Percentiles rank a stretch among this genome's conserved stretches.
Evolutionary conservation across 2,888 invertebrate species (phyloP).

Genomic region (Polydrusus pterygomalis): DNA sequence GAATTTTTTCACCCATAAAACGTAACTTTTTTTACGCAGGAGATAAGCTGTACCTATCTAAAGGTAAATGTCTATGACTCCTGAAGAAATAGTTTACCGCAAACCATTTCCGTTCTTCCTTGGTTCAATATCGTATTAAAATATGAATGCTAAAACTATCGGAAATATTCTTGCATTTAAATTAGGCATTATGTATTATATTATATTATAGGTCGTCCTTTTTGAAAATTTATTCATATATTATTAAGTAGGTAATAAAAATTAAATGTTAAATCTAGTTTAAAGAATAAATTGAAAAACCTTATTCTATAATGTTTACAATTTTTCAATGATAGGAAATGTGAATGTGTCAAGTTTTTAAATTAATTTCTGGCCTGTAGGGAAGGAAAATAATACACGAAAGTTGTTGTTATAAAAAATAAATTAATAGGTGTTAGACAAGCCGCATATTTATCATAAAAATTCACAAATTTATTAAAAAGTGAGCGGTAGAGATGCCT

Average conservation of each 20-base stretch:
- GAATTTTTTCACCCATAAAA: too few species aligned
- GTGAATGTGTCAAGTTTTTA: neutral
- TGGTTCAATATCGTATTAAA: neutral
- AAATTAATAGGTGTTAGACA: too few species aligned
- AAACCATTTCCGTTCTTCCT: too few species aligned
- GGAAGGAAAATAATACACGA: neutral
- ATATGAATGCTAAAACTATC: neutral
- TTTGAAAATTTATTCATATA: conserved; percentile 5
- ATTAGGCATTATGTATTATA: conserved; percentile 4
- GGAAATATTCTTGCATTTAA: neutral
- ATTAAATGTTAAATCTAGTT: conserved; percentile 9
- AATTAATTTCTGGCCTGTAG: neutral
- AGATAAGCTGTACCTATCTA: too few species aligned
- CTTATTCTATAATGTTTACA: neutral
- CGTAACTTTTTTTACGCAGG: too few species aligned
- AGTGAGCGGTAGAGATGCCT: too few species aligned
- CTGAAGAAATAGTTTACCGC: too few species aligned
- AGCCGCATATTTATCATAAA: too few species aligned
- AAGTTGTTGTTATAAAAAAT: too few species aligned
- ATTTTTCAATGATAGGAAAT: neutral
- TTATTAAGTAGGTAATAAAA: conserved; percentile 12
- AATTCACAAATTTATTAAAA: too few species aligned
- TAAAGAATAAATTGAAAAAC: neutral
- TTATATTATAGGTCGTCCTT: conserved; percentile 14
- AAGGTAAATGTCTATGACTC: too few species aligned